Percentiles rank a stretch among this genome's conserved stretches.
Conservation (phyloP, 92 coral and sea anemone genomes). For the Anthopleura xanthogrammica region DNA sequence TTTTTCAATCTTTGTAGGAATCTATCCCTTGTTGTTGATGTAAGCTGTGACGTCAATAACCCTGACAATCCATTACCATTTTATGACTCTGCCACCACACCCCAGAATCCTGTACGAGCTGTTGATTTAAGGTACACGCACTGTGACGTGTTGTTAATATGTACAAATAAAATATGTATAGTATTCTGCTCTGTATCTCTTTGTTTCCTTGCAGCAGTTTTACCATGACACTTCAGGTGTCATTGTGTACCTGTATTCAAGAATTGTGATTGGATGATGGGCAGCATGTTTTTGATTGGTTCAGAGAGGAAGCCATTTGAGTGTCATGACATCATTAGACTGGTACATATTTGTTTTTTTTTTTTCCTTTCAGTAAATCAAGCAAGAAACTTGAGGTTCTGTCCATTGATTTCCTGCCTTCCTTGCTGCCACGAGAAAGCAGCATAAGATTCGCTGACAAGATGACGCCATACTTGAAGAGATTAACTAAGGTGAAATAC, state of each 20-base stretch:
- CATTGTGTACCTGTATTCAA: background rate
- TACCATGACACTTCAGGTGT: background rate
- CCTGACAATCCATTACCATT: constrained; percentile 86
- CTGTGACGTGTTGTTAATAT: background rate
- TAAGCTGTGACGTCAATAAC: constrained; percentile 78
- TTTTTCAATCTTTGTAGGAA: constrained; percentile 34
- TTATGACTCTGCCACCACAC: constrained; percentile 58
- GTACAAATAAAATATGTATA: background rate
- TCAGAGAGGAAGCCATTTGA: background rate
- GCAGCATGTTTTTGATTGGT: background rate
- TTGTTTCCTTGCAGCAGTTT: background rate
- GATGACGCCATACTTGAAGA: constrained; percentile 61
- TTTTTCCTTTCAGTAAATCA: constrained; percentile 25
- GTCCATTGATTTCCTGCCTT: constrained; percentile 82
- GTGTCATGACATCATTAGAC: background rate
- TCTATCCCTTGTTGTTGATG: constrained; percentile 75
- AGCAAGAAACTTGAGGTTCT: constrained; percentile 68
- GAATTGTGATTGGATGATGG: background rate
- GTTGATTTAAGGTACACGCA: constrained; percentile 50
- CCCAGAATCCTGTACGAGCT: constrained; percentile 63
- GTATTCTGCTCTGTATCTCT: background rate
- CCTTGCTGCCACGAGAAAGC: constrained; percentile 75
- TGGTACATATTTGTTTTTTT: too few species aligned
- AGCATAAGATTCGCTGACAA: constrained; percentile 69
- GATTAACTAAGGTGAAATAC: constrained; percentile 47